Evolutionary conservation across 1,140 invertebrate species (phyloP), one percentile per base, ranked within the genome.

Genomic region (Halictus rubicundus): DNA sequence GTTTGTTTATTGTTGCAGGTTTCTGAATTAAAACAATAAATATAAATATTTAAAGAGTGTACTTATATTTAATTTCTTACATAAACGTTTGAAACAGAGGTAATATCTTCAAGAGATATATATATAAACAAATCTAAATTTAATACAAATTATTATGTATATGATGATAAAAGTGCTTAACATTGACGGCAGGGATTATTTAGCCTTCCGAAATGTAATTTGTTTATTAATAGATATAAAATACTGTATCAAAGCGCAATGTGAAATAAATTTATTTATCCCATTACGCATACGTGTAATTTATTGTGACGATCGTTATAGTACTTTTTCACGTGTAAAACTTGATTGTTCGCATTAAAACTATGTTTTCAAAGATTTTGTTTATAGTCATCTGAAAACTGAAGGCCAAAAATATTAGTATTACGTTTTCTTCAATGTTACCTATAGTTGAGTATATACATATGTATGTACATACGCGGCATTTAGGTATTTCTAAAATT

Each of bases 351-450:
- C 21, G 16, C 23, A 83, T 57, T 54, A 57, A 27, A 57, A 79
- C 60, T 78, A 57, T 32, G 32, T 66, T 64, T 84, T 78, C 39
- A 54, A 25, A 54, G 37, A 78, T 14, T 37, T 84, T 25, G 25
- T 1, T 37, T 83, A 59, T 78, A 85, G 71, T 66, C 14, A 89
- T 85, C 87, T 89, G 85, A 89, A 89, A 89, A 87, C 85, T 89
- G 72, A 89, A 80, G 88, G 82, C 66, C 71, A 32, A 42, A 76
- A 61, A 78, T 75, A 82, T 85, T 85, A 81, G 39, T 81, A 85
- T 78, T 25, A 66, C 64, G 49, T 61, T 63, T 3, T 7, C 21
- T 76, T 72, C 54, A 59, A 66, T 27, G 42, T 52, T 54, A 77
- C 71, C 12, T 42, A 64, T 59, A 54, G 25, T 65, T 32, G 39